Evolutionary conservation across 2,888 invertebrate genomes (phyloP).

Genomic region (Xylophagus ater): DNA sequence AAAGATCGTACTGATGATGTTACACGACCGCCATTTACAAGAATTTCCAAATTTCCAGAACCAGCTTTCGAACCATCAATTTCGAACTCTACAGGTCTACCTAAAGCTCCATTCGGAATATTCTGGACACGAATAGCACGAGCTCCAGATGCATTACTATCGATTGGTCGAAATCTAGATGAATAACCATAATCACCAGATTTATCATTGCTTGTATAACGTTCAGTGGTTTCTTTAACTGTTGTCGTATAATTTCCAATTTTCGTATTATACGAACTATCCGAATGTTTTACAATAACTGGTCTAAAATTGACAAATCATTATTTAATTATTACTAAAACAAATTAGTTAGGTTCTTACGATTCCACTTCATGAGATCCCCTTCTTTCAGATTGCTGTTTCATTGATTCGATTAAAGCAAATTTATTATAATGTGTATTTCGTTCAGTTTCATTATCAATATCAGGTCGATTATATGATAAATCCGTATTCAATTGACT

Average conservation of each 20-base stretch:
- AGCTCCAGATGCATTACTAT: constrained; percentile 60
- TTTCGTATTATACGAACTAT: constrained; percentile 32
- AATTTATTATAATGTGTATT: constrained; percentile 51
- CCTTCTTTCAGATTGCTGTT: constrained; percentile 24
- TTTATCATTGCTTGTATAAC: constrained; percentile 29
- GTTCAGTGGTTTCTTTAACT: constrained; percentile 37
- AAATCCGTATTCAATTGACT: constrained; percentile 44
- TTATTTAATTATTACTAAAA: no score
- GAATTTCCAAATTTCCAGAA: constrained; percentile 88
- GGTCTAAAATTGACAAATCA: no score
- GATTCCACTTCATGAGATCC: constrained; percentile 34
- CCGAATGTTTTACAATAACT: constrained; percentile 36
- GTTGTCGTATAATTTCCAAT: constrained; percentile 37
- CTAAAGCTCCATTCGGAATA: constrained; percentile 76
- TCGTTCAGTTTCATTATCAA: constrained; percentile 50
- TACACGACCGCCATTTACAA: constrained; percentile 89
- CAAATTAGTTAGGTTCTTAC: no score
- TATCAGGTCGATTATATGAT: constrained; percentile 38
- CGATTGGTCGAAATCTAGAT: constrained; percentile 39
- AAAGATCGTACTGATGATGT: constrained; percentile 87
- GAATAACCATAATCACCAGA: constrained; percentile 13
- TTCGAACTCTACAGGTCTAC: constrained; percentile 90
- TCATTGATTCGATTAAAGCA: constrained; percentile 30
- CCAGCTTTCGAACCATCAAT: constrained; percentile 95
- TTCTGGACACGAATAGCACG: constrained; percentile 75